Conservation (phyloP, 1,140 invertebrate species). For the Ostrea denselamellosa region DNA sequence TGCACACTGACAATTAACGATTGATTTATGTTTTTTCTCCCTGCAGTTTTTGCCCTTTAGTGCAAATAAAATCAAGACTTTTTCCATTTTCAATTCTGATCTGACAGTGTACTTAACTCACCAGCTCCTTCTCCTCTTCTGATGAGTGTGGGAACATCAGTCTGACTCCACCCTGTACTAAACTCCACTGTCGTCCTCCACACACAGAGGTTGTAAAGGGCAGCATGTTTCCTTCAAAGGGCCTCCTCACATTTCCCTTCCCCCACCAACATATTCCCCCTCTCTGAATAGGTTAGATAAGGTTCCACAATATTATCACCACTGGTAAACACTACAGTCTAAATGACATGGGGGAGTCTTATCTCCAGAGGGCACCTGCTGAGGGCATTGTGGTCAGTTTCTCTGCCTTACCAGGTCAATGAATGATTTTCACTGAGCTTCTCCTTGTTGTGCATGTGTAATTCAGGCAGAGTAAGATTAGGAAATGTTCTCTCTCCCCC, state of each 20-base stretch:
- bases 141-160: background rate
- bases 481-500: background rate
- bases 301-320: slow-evolving; percentile 28
- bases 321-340: slow-evolving; percentile 1
- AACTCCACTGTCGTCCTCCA: background rate
- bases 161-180: background rate
- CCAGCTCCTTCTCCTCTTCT: background rate
- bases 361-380: background rate
- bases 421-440: background rate
- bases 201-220: slow-evolving; percentile 2
- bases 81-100: background rate
- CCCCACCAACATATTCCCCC: slow-evolving; percentile 3
- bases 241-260: slow-evolving; percentile 12
- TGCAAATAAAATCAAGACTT: no score
- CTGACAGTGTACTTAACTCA: no score
- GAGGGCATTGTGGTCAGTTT: slow-evolving; percentile 1
- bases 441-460: background rate
- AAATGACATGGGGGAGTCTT: background rate
- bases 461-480: slow-evolving; percentile 13
- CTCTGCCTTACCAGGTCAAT: background rate
- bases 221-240: background rate
- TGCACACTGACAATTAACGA: background rate
- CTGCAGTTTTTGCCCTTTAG: background rate
- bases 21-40: slow-evolving; percentile 18
- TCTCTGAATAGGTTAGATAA: slow-evolving; percentile 26